phyloP scores from a whole-genome alignment of 2,797 vertebrate genomes.

The Valencia hispanica region DNA sequence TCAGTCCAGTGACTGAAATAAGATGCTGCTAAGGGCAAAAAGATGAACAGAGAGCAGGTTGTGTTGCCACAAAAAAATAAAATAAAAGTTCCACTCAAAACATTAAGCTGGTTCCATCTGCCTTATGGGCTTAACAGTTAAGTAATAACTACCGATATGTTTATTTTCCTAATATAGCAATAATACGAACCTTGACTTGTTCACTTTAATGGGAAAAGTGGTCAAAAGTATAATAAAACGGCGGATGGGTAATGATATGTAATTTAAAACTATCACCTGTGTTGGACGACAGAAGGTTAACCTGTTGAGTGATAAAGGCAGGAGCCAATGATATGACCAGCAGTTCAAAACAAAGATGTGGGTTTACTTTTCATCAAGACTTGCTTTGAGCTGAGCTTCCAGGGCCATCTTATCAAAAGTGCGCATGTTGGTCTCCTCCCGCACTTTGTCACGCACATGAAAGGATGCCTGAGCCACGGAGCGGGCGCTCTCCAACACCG shows the following conservation, averaged over 20 bases:
- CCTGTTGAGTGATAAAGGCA: constrained; percentile 55
- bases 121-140: constrained; percentile 25
- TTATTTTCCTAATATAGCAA: constrained; percentile 28
- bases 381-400: constrained; percentile 93
- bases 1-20: constrained; percentile 57
- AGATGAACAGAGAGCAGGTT: constrained; percentile 23
- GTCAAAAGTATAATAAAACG: constrained; percentile 34
- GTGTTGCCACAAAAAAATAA: constrained; percentile 21
- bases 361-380: constrained; percentile 88
- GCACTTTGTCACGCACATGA: constrained; percentile 92
- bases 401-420: constrained; percentile 98
- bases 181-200: constrained; percentile 43
- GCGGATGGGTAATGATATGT: constrained; percentile 23
- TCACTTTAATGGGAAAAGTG: constrained; percentile 38
- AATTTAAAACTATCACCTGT: constrained; percentile 31
- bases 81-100: constrained; percentile 9
- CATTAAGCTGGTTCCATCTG: constrained; percentile 13
- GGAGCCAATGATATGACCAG: constrained; percentile 37
- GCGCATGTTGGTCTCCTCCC: constrained; percentile 93
- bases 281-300: constrained; percentile 44
- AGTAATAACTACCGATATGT: constrained; percentile 19
- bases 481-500: constrained; percentile 92
- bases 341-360: constrained; percentile 22
- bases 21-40: constrained; percentile 25
- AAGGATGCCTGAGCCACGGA: constrained; percentile 95